Percentiles rank a stretch among this genome's conserved stretches.
Evolutionary conservation across 2,888 invertebrate genomes (phyloP).

Genomic region (Xanthia togata): DNA sequence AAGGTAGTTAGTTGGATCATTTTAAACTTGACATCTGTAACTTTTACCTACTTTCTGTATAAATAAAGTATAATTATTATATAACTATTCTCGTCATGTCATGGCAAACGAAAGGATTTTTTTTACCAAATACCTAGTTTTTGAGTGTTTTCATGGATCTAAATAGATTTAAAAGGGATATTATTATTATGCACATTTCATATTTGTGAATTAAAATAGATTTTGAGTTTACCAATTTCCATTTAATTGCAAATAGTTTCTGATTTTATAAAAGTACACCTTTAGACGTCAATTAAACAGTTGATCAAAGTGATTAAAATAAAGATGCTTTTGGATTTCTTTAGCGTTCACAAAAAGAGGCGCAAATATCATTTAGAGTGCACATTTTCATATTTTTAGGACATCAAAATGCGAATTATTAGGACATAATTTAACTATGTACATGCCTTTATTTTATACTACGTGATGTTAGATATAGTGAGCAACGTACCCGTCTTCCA

Average conservation of each 20-base stretch:
- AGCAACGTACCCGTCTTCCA: slow-evolving; percentile 93
- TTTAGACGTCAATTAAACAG: background rate
- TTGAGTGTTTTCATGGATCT: background rate
- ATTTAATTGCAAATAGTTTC: background rate
- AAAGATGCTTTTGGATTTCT: background rate
- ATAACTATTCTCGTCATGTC: too few relatives aligned
- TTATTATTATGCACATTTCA: background rate
- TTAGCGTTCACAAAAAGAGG: background rate
- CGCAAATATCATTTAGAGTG: background rate
- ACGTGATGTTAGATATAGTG: background rate
- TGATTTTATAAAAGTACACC: background rate
- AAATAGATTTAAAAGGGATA: background rate
- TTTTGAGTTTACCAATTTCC: background rate
- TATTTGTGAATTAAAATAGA: background rate
- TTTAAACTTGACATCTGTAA: too few relatives aligned
- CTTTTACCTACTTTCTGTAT: too few relatives aligned
- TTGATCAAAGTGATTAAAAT: background rate
- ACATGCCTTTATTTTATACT: background rate
- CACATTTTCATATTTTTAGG: background rate
- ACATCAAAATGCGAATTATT: background rate
- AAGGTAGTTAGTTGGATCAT: too few relatives aligned
- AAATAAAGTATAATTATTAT: too few relatives aligned
- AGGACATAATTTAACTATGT: background rate
- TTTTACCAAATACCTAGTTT: background rate
- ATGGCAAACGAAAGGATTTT: too few relatives aligned